Conservation (phyloP, 2,113 vertebrate genomes). For the Seriola quinqueradiata region DNA sequence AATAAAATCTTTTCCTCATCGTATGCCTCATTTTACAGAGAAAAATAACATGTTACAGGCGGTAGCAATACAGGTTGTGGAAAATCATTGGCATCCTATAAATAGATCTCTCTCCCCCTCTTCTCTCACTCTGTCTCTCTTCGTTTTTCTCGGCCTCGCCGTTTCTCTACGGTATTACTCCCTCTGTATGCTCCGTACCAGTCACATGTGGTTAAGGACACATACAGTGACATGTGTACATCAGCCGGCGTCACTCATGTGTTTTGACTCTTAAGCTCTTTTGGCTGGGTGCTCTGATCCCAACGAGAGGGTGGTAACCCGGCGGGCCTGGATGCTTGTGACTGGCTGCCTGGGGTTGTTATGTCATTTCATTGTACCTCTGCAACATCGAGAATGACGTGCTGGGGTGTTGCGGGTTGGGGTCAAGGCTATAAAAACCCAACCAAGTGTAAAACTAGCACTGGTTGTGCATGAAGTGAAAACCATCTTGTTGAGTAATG, state of each 20-base stretch:
- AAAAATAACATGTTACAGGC: slow-evolving; percentile 65
- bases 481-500: slow-evolving; percentile 71
- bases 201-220: slow-evolving; percentile 65
- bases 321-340: slow-evolving; percentile 35
- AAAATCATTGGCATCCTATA: slow-evolving; percentile 71
- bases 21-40: slow-evolving; percentile 42
- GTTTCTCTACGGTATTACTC: slow-evolving; percentile 40
- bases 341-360: slow-evolving; percentile 65
- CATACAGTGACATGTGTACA: slow-evolving; percentile 58
- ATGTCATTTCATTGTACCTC: slow-evolving; percentile 70
- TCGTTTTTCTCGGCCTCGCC: slow-evolving; percentile 41
- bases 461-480: slow-evolving; percentile 58
- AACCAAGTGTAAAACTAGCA: slow-evolving; percentile 70
- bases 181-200: slow-evolving; percentile 19
- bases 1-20: slow-evolving; percentile 51
- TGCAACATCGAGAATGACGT: slow-evolving; percentile 58
- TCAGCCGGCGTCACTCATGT: slow-evolving; percentile 69
- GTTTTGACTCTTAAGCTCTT: slow-evolving; percentile 68
- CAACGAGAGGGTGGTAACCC: slow-evolving; percentile 66
- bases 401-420: slow-evolving; percentile 59
- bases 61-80: slow-evolving; percentile 65
- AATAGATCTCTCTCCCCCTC: slow-evolving; percentile 60
- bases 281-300: slow-evolving; percentile 66
- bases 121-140: slow-evolving; percentile 33
- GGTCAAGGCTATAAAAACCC: slow-evolving; percentile 73